Conservation (phyloP, 1,140 invertebrate species). For the Maconellicoccus hirsutus region DNA sequence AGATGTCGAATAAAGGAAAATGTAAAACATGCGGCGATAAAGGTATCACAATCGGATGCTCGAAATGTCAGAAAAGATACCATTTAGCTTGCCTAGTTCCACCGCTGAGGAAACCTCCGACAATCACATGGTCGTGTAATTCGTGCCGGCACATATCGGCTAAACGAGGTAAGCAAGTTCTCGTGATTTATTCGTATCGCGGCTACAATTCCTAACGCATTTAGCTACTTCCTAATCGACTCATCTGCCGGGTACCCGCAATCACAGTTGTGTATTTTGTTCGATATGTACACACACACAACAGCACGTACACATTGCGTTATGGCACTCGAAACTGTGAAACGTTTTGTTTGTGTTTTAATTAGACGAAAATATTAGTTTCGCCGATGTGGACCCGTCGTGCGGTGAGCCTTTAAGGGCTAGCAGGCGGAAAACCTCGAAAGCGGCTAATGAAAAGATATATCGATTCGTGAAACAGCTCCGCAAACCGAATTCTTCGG, state of each 20-base stretch:
- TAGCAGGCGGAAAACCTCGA: constrained; percentile 34
- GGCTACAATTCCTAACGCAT: too few species aligned
- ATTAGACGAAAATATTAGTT: background rate
- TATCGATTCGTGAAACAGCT: constrained; percentile 37
- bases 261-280: too few species aligned
- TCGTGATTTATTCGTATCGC: too few species aligned
- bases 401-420: constrained; percentile 27
- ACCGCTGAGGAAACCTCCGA: constrained; percentile 43
- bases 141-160: constrained; percentile 36
- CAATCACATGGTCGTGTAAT: constrained; percentile 47
- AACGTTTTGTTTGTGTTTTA: background rate
- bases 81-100: constrained; percentile 49
- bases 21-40: constrained; percentile 38
- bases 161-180: constrained; percentile 26
- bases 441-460: constrained; percentile 35
- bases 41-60: constrained; percentile 46
- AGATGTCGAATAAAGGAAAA: background rate
- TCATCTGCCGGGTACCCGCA: too few species aligned
- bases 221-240: too few species aligned
- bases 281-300: too few species aligned
- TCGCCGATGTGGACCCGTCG: constrained; percentile 26
- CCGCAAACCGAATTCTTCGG: constrained; percentile 33
- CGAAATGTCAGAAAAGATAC: constrained; percentile 42
- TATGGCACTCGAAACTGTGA: too few species aligned
- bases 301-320: too few species aligned